Conservation (phyloP, 2,113 vertebrate genomes). For the Perca fluviatilis region DNA sequence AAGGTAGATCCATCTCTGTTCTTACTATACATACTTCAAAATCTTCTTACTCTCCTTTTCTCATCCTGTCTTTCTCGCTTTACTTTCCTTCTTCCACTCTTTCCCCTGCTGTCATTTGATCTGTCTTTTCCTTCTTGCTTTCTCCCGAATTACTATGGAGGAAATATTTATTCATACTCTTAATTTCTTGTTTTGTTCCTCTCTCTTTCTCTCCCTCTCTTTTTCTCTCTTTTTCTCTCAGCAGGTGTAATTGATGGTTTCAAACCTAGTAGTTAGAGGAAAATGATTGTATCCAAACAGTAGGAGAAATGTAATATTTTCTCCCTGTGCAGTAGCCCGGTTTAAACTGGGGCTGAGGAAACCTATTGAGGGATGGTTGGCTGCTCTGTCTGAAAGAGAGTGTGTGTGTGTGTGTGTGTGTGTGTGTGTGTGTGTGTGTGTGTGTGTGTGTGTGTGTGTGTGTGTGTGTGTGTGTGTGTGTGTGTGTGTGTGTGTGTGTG, state of each 20-base stretch:
- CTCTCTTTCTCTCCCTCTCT: neutral
- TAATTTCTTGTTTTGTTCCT: neutral
- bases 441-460: too few relatives aligned
- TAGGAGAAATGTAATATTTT: slow-evolving; percentile 72
- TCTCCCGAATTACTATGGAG: slow-evolving; percentile 45
- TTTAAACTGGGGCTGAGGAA: slow-evolving; percentile 36
- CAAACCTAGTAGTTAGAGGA: slow-evolving; percentile 61
- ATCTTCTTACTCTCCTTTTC: neutral
- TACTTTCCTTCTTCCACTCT: neutral
- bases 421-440: neutral
- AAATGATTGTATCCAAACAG: slow-evolving; percentile 75
- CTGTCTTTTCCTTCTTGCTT: slow-evolving; percentile 30
- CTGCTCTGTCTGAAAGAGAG: slow-evolving; percentile 25
- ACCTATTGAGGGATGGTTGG: slow-evolving; percentile 22
- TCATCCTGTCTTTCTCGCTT: neutral
- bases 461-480: slow-evolving; percentile 19
- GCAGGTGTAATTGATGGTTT: slow-evolving; percentile 70
- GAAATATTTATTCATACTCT: too few relatives aligned
- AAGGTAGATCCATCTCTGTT: slow-evolving; percentile 14
- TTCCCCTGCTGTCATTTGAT: slow-evolving; percentile 8
- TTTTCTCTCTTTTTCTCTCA: slow-evolving; percentile 15
- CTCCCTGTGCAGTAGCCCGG: slow-evolving; percentile 57
- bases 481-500: neutral
- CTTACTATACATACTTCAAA: slow-evolving; percentile 19
- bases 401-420: neutral